phyloP scores from a whole-genome alignment of 92 coral and sea anemone species.

The Actinernus sp. region DNA sequence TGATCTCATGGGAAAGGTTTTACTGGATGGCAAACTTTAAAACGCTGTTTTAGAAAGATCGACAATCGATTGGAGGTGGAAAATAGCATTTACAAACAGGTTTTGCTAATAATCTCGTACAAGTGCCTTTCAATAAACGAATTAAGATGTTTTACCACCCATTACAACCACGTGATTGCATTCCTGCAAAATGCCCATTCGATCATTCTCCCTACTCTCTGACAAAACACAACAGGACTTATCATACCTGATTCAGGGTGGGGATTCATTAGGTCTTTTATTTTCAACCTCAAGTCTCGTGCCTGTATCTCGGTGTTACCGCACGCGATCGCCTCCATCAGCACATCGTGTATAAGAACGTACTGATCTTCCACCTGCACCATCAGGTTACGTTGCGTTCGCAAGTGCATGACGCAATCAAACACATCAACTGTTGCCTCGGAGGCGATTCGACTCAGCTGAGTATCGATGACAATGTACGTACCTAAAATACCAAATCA shows the following conservation, averaged over 20 bases:
- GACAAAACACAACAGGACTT: too few relatives aligned
- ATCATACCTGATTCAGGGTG: slow-evolving; percentile 71
- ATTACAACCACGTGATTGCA: too few relatives aligned
- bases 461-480: slow-evolving; percentile 83
- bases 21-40: too few relatives aligned
- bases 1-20: too few relatives aligned
- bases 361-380: slow-evolving; percentile 96
- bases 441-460: slow-evolving; percentile 82
- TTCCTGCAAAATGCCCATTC: too few relatives aligned
- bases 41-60: too few relatives aligned
- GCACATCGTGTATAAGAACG: slow-evolving; percentile 83
- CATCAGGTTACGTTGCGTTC: slow-evolving; percentile 90
- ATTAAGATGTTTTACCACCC: too few relatives aligned
- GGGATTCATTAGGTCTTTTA: slow-evolving; percentile 62
- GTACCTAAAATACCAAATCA: slow-evolving; percentile 24
- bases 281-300: slow-evolving; percentile 63
- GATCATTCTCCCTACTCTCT: too few relatives aligned
- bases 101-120: too few relatives aligned
- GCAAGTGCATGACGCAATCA: slow-evolving; percentile 72
- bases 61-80: too few relatives aligned
- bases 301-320: slow-evolving; percentile 92
- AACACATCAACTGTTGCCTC: slow-evolving; percentile 82
- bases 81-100: too few relatives aligned
- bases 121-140: too few relatives aligned
- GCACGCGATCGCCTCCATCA: slow-evolving; percentile 86